A percentile compares a stretch with the other conserved stretches of the same genome.
Conservation (phyloP, 2,113 vertebrate species). For the Eclectus roratus region DNA sequence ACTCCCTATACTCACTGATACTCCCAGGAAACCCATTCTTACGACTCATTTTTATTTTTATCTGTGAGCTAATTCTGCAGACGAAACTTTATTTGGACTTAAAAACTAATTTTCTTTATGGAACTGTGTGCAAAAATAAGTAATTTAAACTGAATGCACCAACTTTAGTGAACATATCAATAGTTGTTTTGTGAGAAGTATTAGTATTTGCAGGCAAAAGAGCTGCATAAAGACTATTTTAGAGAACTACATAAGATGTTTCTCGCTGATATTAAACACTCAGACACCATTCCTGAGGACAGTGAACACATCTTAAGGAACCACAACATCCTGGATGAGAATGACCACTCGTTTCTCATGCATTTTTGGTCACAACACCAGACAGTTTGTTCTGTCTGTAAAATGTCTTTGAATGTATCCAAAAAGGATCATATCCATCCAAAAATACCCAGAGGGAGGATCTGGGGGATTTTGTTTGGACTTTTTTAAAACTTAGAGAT, state of each 20-base stretch:
- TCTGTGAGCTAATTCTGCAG: background rate
- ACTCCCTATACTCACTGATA: background rate
- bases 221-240: background rate
- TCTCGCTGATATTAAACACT: background rate
- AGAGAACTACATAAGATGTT: background rate
- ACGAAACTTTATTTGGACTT: background rate
- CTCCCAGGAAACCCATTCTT: background rate
- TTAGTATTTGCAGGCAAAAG: background rate
- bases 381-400: background rate
- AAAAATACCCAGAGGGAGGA: background rate
- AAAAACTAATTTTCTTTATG: background rate
- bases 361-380: slow-evolving; percentile 21
- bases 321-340: slow-evolving; percentile 8
- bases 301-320: background rate
- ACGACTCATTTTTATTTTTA: background rate
- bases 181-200: background rate
- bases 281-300: background rate
- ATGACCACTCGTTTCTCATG: background rate
- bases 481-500: background rate
- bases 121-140: background rate
- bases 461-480: background rate
- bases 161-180: background rate
- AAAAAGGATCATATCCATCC: background rate
- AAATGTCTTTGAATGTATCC: background rate
- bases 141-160: background rate